These are phyloP conservation scores for Strigamia maritima DNA, from an alignment of 2,888 invertebrate genomes.

Conservation along the genomic window DNA sequence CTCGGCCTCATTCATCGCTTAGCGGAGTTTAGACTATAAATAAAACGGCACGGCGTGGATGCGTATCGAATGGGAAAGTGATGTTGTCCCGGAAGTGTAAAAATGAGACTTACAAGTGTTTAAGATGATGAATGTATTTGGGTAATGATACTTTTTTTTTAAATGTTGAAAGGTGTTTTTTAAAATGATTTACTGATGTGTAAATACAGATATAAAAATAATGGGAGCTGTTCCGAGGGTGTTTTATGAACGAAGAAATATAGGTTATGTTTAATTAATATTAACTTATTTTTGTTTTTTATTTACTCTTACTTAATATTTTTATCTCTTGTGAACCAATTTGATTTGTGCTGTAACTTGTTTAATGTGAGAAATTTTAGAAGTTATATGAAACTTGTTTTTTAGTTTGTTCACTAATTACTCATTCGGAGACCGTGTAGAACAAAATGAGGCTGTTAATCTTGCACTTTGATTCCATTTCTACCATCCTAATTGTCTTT, in stretches of 20 bases:
- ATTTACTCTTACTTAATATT: too few relatives aligned
- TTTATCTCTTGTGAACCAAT: too few relatives aligned
- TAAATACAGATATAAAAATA: neutral
- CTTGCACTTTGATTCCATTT: neutral
- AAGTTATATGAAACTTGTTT: too few relatives aligned
- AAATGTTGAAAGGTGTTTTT: neutral
- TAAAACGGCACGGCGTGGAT: neutral
- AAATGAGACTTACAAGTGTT: neutral
- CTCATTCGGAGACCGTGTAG: neutral
- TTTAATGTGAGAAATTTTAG: too few relatives aligned
- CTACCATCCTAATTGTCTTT: neutral
- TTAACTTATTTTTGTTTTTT: neutral
- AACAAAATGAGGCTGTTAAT: neutral
- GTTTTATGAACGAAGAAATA: neutral
- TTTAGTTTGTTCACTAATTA: neutral
- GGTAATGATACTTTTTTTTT: neutral
- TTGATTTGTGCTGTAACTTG: too few relatives aligned
- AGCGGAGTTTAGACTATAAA: neutral
- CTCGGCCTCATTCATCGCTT: neutral
- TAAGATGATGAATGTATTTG: neutral
- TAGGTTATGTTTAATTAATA: neutral
- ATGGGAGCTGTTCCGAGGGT: neutral
- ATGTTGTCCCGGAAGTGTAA: slow-evolving; percentile 1
- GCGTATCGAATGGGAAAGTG: neutral
- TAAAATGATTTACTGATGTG: neutral